A percentile compares a stretch with the other conserved stretches of the same genome.
These are phyloP conservation scores for Coturnix japonica DNA, from an alignment of 2,113 vertebrate genomes.

Conservation along the genomic window DNA sequence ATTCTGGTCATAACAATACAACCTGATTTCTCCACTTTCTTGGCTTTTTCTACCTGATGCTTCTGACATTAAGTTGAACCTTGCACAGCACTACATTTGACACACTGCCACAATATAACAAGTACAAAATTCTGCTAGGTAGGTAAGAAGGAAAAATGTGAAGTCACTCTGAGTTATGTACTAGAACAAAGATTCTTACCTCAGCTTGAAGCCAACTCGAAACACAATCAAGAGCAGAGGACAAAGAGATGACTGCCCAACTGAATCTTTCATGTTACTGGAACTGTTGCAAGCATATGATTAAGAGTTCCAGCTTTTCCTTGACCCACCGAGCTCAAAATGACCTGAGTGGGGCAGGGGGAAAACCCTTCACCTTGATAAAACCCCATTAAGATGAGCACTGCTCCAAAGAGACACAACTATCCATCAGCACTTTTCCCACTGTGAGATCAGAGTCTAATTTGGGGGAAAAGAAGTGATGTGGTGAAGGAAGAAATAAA, in stretches of 20 bases:
- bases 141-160: neutral
- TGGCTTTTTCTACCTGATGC: neutral
- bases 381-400: neutral
- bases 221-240: neutral
- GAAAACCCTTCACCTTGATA: neutral
- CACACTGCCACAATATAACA: conserved; percentile 6
- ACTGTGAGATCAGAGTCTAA: neutral
- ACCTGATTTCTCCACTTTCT: neutral
- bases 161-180: conserved; percentile 36
- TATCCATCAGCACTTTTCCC: neutral
- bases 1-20: neutral
- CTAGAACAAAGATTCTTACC: conserved; percentile 26
- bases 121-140: neutral
- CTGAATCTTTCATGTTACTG: neutral
- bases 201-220: conserved; percentile 1
- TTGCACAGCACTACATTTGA: neutral
- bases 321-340: neutral
- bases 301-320: neutral
- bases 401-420: neutral
- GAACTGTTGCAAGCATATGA: neutral
- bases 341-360: neutral
- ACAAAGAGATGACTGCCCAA: neutral
- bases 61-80: neutral
- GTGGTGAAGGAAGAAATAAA: neutral
- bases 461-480: neutral